A percentile compares a stretch with the other conserved stretches of the same genome.
These are phyloP conservation scores for Cerceris rybyensis DNA, from an alignment of 2,888 invertebrate genomes.

Conservation along the genomic window DNA sequence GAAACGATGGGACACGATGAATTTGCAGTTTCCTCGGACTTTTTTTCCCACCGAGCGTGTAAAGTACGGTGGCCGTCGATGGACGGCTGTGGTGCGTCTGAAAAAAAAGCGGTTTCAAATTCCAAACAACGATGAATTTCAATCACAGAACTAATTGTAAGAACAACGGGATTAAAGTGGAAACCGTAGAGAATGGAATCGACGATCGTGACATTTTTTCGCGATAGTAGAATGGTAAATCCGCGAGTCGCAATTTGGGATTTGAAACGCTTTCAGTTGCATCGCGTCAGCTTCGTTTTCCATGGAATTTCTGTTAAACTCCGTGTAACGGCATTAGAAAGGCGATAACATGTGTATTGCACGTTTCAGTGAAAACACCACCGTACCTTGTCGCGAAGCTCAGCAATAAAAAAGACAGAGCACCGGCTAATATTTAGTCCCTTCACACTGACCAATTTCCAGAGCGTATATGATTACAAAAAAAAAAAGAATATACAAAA, in stretches of 20 bases:
- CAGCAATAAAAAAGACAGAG: conserved; percentile 55
- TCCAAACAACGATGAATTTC: neutral
- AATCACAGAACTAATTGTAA: neutral
- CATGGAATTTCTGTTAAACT: neutral
- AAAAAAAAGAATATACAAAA: conserved; percentile 30
- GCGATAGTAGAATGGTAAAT: neutral
- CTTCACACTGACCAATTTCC: conserved; percentile 51
- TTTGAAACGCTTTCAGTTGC: neutral
- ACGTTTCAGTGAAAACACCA: conserved; percentile 36
- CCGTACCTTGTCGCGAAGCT: conserved; percentile 57
- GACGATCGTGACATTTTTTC: neutral
- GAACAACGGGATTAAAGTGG: neutral
- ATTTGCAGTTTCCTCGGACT: conserved; percentile 7
- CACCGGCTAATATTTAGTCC: conserved; percentile 42
- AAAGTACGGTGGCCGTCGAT: conserved; percentile 41
- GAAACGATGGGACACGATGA: neutral
- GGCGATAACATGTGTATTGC: neutral
- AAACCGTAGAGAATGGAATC: neutral
- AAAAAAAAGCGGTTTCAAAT: neutral
- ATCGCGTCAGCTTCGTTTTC: neutral
- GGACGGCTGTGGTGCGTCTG: neutral
- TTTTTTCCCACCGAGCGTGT: conserved; percentile 13
- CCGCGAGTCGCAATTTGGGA: neutral
- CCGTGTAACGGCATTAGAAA: neutral
- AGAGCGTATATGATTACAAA: conserved; percentile 52